These are phyloP conservation scores for Drosophila pallidifrons DNA, from an alignment of 1,140 invertebrate species.

Conservation along the genomic window DNA sequence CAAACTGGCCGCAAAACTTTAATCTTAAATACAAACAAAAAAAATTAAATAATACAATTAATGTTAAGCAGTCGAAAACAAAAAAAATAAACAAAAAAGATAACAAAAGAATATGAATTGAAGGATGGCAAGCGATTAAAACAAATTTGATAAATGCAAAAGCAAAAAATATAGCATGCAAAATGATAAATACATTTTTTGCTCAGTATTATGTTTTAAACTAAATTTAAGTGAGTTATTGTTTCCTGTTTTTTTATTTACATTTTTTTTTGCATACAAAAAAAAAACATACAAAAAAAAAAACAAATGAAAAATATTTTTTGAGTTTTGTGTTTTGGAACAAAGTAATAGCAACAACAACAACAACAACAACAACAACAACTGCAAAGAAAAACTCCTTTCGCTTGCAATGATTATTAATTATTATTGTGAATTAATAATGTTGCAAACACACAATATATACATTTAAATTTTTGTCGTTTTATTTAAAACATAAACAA, in stretches of 20 bases:
- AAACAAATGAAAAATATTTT: constrained; percentile 32
- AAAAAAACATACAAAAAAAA: constrained; percentile 25
- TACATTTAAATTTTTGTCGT: constrained; percentile 56
- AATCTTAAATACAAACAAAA: constrained; percentile 16
- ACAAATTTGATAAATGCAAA: constrained; percentile 54
- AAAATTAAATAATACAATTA: constrained; percentile 31
- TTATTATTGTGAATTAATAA: constrained; percentile 20
- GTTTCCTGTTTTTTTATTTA: constrained; percentile 72
- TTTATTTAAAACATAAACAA: constrained; percentile 68
- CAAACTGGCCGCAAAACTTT: constrained; percentile 38
- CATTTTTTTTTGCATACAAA: constrained; percentile 31
- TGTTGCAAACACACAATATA: constrained; percentile 46
- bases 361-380: constrained; percentile 9
- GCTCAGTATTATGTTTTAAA: constrained; percentile 85
- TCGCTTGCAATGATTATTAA: constrained; percentile 44
- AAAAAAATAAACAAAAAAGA: constrained; percentile 11
- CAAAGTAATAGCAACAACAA: constrained; percentile 6
- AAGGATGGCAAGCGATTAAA: constrained; percentile 48
- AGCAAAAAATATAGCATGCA: constrained; percentile 72
- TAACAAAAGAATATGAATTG: constrained; percentile 19
- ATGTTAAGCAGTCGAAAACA: constrained; percentile 36
- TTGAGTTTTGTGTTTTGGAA: constrained; percentile 29
- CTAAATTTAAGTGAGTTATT: constrained; percentile 82
- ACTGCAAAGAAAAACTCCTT: constrained; percentile 29
- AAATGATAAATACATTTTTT: constrained; percentile 79